A percentile compares a stretch with the other conserved stretches of the same genome.
Conservation (phyloP, 1,140 invertebrate genomes). For the Delia radicum region DNA sequence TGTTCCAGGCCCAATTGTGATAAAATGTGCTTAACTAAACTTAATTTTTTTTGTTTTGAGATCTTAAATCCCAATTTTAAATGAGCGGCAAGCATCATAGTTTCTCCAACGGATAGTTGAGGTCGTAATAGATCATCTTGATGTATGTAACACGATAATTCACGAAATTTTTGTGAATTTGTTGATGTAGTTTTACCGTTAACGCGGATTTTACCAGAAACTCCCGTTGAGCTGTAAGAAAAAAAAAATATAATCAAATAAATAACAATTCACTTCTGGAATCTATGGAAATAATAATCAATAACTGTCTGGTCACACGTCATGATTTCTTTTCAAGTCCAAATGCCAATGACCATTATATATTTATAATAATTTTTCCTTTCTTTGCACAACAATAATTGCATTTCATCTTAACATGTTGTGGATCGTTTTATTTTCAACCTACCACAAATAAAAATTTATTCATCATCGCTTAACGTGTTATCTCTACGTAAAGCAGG, state of each 20-base stretch:
- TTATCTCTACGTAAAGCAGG: too few relatives aligned
- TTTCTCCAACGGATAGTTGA: conserved; percentile 77
- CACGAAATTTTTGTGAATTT: conserved; percentile 67
- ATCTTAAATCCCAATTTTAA: conserved; percentile 75
- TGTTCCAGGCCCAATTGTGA: conserved; percentile 68
- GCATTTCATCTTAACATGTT: not conserved
- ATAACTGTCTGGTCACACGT: not conserved
- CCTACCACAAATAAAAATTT: too few relatives aligned
- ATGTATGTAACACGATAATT: conserved; percentile 87
- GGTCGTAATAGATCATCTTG: conserved; percentile 84
- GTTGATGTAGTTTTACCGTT: conserved; percentile 76
- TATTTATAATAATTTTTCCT: too few relatives aligned
- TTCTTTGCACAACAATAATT: too few relatives aligned
- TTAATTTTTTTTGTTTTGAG: conserved; percentile 54
- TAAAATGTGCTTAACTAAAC: conserved; percentile 66
- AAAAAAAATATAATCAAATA: conserved; percentile 10
- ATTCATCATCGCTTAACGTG: too few relatives aligned
- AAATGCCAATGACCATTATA: not conserved
- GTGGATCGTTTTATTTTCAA: not conserved
- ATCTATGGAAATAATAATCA: too few relatives aligned
- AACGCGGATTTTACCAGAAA: conserved; percentile 69
- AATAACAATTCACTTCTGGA: not conserved
- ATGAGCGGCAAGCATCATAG: conserved; percentile 81
- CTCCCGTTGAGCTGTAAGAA: conserved; percentile 60
- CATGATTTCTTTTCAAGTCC: not conserved